A percentile compares a stretch with the other conserved stretches of the same genome.
phyloP scores from a whole-genome alignment of 2,888 invertebrate genomes.

The Acronicta psi region DNA sequence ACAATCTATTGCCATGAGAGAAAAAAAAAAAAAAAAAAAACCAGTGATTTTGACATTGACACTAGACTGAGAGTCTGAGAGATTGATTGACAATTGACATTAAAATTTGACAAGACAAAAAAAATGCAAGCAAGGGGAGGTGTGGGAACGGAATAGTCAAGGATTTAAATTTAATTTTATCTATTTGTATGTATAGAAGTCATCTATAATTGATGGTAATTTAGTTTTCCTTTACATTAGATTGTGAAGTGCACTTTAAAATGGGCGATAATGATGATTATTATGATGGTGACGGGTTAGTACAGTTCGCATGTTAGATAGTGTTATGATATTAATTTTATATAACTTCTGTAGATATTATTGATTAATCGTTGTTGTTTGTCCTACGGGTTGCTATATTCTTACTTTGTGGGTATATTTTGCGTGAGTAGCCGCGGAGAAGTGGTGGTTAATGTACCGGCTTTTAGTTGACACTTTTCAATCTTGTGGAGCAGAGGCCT shows the following conservation, averaged over 20 bases:
- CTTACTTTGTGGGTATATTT: slow-evolving; percentile 2
- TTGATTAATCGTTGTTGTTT: slow-evolving; percentile 27
- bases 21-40: no score
- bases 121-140: slow-evolving; percentile 25
- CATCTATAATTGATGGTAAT: slow-evolving; percentile 68
- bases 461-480: slow-evolving; percentile 36
- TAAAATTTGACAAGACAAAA: slow-evolving; percentile 38
- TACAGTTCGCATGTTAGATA: slow-evolving; percentile 63
- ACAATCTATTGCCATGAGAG: no score
- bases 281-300: slow-evolving; percentile 87
- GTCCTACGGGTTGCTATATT: slow-evolving; percentile 3
- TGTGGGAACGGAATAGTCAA: slow-evolving; percentile 42
- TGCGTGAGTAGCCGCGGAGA: neutral
- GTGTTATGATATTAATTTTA: slow-evolving; percentile 43
- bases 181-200: slow-evolving; percentile 41
- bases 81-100: slow-evolving; percentile 5
- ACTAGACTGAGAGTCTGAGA: no score
- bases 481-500: neutral
- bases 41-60: no score
- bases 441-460: slow-evolving; percentile 25
- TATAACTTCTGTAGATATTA: slow-evolving; percentile 19
- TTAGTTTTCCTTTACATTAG: slow-evolving; percentile 58
- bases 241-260: slow-evolving; percentile 55
- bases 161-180: slow-evolving; percentile 35
- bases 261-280: slow-evolving; percentile 85